These are phyloP conservation scores for Cerceris ruficornis DNA, from an alignment of 2,888 invertebrate species.

Conservation along the genomic window DNA sequence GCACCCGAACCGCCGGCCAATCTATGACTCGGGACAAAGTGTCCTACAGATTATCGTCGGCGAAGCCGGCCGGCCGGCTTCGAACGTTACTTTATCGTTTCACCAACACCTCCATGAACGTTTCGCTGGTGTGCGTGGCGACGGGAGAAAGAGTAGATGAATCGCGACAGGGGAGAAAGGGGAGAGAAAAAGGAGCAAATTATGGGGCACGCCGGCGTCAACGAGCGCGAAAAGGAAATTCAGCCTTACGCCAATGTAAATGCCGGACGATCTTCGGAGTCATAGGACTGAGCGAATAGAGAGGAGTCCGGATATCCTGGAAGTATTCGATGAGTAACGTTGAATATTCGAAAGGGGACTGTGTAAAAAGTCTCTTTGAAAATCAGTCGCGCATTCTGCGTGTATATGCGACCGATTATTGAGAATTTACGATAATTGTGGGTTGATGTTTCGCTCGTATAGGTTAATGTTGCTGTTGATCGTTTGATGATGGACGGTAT, in stretches of 20 bases:
- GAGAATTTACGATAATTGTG: no score
- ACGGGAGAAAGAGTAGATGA: not conserved
- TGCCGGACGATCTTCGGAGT: not conserved
- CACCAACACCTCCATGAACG: slow-evolving; percentile 17
- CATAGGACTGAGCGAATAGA: not conserved
- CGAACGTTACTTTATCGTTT: slow-evolving; percentile 47
- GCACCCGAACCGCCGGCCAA: slow-evolving; percentile 30
- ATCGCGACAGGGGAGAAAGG: no score
- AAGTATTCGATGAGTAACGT: no score
- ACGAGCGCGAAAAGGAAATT: slow-evolving; percentile 12
- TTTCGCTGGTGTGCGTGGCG: slow-evolving; percentile 10
- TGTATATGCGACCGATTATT: no score
- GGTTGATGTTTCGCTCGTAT: no score
- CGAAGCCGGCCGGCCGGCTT: slow-evolving; percentile 20
- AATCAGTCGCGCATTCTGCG: no score
- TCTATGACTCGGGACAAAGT: slow-evolving; percentile 57
- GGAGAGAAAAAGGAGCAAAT: not conserved
- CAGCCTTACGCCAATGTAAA: not conserved
- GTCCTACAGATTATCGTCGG: slow-evolving; percentile 57
- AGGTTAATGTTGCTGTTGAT: no score
- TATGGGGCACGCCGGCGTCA: not conserved
- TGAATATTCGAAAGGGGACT: no score
- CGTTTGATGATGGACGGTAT: no score
- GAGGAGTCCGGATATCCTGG: not conserved
- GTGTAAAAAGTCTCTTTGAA: no score